phyloP scores from a whole-genome alignment of 2,113 vertebrate genomes.

The Trichechus manatus region DNA sequence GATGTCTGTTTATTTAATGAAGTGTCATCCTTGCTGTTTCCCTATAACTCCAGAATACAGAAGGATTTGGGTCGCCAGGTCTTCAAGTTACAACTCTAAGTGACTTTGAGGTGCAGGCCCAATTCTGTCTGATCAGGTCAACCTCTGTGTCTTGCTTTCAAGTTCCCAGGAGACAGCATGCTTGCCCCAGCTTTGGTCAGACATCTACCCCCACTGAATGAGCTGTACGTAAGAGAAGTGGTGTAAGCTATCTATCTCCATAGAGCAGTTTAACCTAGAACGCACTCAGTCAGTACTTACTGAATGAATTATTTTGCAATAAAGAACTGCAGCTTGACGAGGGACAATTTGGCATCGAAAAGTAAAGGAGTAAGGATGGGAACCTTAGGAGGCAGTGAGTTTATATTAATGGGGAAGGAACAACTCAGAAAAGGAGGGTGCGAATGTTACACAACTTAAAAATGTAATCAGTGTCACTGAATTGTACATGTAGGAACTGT shows the following conservation, averaged over 20 bases:
- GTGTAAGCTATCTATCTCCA: not conserved
- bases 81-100: not conserved
- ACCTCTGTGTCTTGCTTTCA: not conserved
- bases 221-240: not conserved
- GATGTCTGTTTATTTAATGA: not conserved
- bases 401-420: too few species aligned
- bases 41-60: not conserved
- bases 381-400: too few species aligned
- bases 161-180: not conserved
- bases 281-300: not conserved
- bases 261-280: not conserved
- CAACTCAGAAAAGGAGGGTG: too few species aligned
- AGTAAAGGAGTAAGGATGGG: not conserved
- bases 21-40: not conserved
- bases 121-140: not conserved
- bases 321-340: not conserved
- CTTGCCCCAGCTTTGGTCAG: not conserved
- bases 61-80: not conserved
- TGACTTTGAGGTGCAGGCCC: not conserved
- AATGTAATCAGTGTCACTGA: too few species aligned
- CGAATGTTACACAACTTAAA: too few species aligned
- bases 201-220: not conserved
- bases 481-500: too few species aligned
- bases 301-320: not conserved
- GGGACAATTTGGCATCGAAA: not conserved